Evolutionary conservation across 2,113 vertebrate species (phyloP).

Genomic region (Coturnix japonica): DNA sequence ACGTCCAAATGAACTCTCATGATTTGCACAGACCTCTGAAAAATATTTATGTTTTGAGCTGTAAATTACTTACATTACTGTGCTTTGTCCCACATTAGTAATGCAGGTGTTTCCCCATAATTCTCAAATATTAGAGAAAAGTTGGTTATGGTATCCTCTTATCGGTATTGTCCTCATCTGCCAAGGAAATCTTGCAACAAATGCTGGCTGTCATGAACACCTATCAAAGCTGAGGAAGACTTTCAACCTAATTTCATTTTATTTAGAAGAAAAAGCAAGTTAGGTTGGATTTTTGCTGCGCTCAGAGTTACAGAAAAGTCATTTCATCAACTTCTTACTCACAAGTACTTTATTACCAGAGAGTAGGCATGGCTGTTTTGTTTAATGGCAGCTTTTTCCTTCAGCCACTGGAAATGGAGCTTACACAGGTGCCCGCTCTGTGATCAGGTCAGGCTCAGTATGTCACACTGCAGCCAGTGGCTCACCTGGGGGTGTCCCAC

Average conservation of each 20-base stretch:
- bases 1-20: slow-evolving; percentile 54
- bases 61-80: slow-evolving; percentile 50
- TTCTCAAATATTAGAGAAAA: slow-evolving; percentile 36
- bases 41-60: slow-evolving; percentile 48
- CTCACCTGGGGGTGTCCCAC: background rate
- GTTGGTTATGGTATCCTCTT: background rate
- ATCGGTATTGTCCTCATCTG: slow-evolving; percentile 13
- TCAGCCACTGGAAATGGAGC: background rate
- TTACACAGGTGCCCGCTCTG: background rate
- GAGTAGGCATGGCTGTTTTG: background rate
- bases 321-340: slow-evolving; percentile 1
- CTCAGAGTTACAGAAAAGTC: background rate
- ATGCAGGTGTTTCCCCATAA: slow-evolving; percentile 34
- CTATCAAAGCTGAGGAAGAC: background rate
- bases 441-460: background rate
- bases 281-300: background rate
- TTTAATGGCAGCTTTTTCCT: background rate
- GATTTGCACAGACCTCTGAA: slow-evolving; percentile 48
- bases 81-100: slow-evolving; percentile 22
- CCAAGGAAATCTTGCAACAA: background rate
- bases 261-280: slow-evolving; percentile 3
- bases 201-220: background rate
- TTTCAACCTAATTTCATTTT: slow-evolving; percentile 19
- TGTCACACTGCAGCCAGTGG: background rate
- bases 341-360: background rate